Conservation (phyloP, 2,888 invertebrate genomes). For the Campoplex nolae region DNA sequence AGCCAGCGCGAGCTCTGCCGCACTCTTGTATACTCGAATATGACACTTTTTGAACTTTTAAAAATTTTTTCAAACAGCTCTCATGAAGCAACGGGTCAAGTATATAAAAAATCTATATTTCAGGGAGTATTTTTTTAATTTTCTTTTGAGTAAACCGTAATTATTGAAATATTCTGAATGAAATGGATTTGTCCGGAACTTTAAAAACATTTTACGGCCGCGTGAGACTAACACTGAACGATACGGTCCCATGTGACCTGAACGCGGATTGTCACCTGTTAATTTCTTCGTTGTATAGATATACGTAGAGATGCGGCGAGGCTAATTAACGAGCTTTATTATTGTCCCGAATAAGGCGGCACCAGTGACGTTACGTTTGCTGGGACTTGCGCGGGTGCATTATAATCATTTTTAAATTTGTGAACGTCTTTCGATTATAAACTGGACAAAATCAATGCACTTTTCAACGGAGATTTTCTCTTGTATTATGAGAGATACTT, state of each 20-base stretch:
- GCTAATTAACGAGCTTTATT: slow-evolving; percentile 45
- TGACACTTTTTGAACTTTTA: too few species aligned
- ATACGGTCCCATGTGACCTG: background rate
- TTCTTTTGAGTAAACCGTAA: too few species aligned
- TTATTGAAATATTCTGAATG: background rate
- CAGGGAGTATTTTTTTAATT: too few species aligned
- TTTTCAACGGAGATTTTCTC: slow-evolving; percentile 35
- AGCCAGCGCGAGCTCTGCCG: too few species aligned
- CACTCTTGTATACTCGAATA: too few species aligned
- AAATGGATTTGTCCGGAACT: background rate
- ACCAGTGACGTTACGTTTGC: background rate
- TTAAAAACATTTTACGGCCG: background rate
- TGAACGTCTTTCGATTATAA: slow-evolving; percentile 5
- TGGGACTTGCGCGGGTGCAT: slow-evolving; percentile 5
- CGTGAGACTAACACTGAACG: background rate
- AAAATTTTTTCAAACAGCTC: too few species aligned
- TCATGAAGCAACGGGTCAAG: too few species aligned
- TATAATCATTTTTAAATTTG: slow-evolving; percentile 19
- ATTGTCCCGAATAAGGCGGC: slow-evolving; percentile 1
- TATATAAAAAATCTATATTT: too few species aligned
- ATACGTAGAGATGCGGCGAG: background rate
- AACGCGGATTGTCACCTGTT: slow-evolving; percentile 32
- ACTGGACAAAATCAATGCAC: slow-evolving; percentile 31
- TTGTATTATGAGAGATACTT: slow-evolving; percentile 7
- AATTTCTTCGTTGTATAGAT: slow-evolving; percentile 17